Conservation (phyloP, 1,140 invertebrate species). For the Elymnias hypermnestra region DNA sequence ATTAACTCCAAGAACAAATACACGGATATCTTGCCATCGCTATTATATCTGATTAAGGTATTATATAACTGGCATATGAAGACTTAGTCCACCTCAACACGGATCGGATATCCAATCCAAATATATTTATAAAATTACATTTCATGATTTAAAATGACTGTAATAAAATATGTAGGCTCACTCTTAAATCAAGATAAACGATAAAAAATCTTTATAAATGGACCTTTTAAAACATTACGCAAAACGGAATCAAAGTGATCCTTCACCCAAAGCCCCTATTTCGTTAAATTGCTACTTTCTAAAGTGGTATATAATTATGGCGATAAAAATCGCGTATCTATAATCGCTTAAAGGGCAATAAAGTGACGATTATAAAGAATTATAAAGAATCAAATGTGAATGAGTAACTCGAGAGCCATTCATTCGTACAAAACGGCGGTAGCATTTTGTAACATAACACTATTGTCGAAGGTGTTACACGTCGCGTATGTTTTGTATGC, state of each 20-base stretch:
- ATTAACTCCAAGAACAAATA: too few relatives aligned
- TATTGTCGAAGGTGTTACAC: conserved; percentile 25
- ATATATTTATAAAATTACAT: too few relatives aligned
- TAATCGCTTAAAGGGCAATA: conserved; percentile 27
- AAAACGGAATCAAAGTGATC: neutral
- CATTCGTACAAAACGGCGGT: conserved; percentile 20
- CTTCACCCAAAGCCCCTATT: neutral
- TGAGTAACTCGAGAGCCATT: conserved; percentile 24
- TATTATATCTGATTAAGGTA: too few relatives aligned
- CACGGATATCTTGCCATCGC: too few relatives aligned
- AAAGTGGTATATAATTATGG: conserved; percentile 12
- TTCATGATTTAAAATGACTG: too few relatives aligned
- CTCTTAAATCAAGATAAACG: too few relatives aligned
- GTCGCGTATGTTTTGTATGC: neutral
- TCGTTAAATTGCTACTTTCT: neutral
- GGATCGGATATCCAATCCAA: too few relatives aligned
- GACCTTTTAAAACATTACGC: too few relatives aligned
- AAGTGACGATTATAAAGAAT: conserved; percentile 29
- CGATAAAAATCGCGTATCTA: conserved; percentile 24
- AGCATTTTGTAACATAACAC: conserved; percentile 25
- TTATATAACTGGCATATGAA: too few relatives aligned
- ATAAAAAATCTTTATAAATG: too few relatives aligned
- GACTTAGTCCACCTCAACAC: too few relatives aligned
- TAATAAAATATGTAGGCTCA: too few relatives aligned
- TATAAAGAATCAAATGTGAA: conserved; percentile 12